These are phyloP conservation scores for Coreius guichenoti DNA, from an alignment of 2,797 vertebrate species.

Conservation along the genomic window DNA sequence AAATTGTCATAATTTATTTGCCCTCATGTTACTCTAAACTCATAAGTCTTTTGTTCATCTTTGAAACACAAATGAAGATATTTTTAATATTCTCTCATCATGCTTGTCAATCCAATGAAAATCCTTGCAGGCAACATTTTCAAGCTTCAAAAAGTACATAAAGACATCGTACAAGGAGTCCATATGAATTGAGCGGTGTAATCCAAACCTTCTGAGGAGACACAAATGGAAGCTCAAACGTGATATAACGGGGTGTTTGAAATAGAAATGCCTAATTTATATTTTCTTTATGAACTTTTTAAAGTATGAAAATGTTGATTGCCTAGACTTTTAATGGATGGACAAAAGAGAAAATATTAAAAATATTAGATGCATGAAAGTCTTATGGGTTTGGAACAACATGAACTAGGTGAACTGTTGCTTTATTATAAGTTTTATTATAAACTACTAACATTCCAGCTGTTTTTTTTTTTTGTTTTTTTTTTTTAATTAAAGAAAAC, in stretches of 20 bases:
- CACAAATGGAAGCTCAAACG: not conserved
- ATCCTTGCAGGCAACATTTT: not conserved
- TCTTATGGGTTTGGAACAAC: not conserved
- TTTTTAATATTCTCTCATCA: not conserved
- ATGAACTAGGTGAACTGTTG: not conserved
- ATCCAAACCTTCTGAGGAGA: not conserved
- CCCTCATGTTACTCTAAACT: not conserved
- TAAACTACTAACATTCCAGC: not conserved
- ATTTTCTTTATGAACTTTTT: not conserved
- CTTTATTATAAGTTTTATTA: not conserved
- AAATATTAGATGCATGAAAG: not conserved
- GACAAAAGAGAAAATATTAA: not conserved
- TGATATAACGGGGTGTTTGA: not conserved
- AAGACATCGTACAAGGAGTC: not conserved
- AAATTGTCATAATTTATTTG: not conserved
- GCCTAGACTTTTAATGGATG: not conserved
- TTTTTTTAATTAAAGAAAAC: not conserved
- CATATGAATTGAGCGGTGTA: not conserved
- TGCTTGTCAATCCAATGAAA: not conserved
- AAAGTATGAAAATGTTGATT: not conserved
- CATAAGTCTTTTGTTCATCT: not conserved
- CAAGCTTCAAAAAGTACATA: not conserved
- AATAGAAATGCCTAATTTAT: not conserved
- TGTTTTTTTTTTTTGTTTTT: not conserved
- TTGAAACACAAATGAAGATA: not conserved